A percentile compares a stretch with the other conserved stretches of the same genome.
Conservation (phyloP, 1,140 invertebrate species). For the Wasmannia auropunctata region DNA sequence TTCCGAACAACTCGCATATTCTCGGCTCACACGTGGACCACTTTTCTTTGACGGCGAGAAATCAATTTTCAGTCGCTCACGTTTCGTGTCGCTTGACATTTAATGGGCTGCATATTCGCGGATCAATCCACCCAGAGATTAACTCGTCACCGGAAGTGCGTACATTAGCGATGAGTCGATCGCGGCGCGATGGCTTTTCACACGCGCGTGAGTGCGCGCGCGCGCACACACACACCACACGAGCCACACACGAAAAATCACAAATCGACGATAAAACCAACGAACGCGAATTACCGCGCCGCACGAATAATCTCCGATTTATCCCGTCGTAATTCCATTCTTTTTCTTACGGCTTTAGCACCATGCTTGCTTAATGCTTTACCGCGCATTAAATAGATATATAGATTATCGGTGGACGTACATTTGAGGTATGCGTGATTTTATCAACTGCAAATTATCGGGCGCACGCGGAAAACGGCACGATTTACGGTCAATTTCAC, state of each 20-base stretch:
- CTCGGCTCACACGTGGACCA: neutral
- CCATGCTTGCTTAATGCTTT: constrained; percentile 41
- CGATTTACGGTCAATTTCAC: constrained; percentile 34
- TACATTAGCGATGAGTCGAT: constrained; percentile 52
- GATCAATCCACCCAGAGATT: constrained; percentile 33
- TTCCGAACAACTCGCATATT: constrained; percentile 8
- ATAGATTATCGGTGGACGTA: constrained; percentile 27
- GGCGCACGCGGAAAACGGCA: neutral
- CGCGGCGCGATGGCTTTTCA: constrained; percentile 24
- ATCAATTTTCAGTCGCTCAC: constrained; percentile 39
- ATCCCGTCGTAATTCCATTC: constrained; percentile 26
- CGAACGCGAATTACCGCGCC: constrained; percentile 27
- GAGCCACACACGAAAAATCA: neutral
- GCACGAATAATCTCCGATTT: constrained; percentile 45
- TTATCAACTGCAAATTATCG: constrained; percentile 49
- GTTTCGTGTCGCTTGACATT: constrained; percentile 43
- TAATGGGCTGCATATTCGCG: constrained; percentile 45
- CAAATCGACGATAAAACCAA: constrained; percentile 16
- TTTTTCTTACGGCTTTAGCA: constrained; percentile 39
- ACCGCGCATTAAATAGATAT: constrained; percentile 16
- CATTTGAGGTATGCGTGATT: constrained; percentile 28
- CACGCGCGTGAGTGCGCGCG: neutral
- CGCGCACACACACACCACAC: too few relatives aligned
- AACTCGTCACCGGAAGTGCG: constrained; percentile 48
- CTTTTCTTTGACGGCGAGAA: constrained; percentile 32